Evolutionary conservation across 2,113 vertebrate species (phyloP), one percentile per base, ranked within the genome.

Genomic region (Clinocottus analis): DNA sequence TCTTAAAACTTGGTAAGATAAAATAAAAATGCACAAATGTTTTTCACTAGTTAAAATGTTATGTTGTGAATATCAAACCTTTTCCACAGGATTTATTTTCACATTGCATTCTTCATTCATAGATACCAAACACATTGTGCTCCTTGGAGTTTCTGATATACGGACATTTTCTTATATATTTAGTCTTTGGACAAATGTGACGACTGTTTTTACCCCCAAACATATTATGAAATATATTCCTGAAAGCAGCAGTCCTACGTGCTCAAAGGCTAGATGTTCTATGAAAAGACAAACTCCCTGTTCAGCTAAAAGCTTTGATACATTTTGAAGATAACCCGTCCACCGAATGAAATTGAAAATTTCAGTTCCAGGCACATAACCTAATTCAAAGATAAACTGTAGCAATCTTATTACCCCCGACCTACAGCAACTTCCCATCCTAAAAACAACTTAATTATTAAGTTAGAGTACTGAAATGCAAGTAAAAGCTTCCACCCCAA

Each of bases 401-500:
- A 23, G 17, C 23, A 7, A 17, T 17, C 37, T 62, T 17, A 72
- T 72, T 72, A 62, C 25, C 41, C 45, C 12, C 1, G 72, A 37
- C 17, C 7, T 23, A 23, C 16, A 58, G 33, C 45, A 21, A 72
- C 56, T 19, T 10, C 19, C 7, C 9, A 19, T 17, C 13, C 7
- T 16, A 43, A 7, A 74, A 85, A 73, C 19, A 49, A 19, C 51
- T 66, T 71, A n/a, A 80, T 35, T 62, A 33, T 37, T 10, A 59
- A 11, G n/a, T 17, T 39, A 7, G 25, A 58, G 41, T 5, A n/a
- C 0, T 2, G 1, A 47, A 66, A 72, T 56, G 64, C 31, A 41
- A 68, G 51, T 58, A 23, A 25, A 14, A 11, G 65, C 47, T 68
- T 60, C 74, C 33, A 3, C 33, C 33, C 59, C 25, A 11, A 23